Evolutionary conservation across 2,113 vertebrate species (phyloP).

Genomic region (Sprattus sprattus): DNA sequence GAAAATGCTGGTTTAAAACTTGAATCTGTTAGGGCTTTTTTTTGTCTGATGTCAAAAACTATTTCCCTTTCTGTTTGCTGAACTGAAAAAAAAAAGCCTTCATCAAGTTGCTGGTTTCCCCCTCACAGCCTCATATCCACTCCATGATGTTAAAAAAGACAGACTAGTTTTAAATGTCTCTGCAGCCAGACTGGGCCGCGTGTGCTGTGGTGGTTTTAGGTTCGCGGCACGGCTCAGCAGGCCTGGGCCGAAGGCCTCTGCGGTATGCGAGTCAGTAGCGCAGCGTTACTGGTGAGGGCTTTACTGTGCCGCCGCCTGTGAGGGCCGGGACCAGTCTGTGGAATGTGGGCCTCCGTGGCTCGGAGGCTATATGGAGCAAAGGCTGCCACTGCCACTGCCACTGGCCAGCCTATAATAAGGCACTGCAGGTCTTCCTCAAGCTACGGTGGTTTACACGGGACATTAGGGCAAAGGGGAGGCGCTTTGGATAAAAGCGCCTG

Average conservation of each 20-base stretch:
- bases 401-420: background rate
- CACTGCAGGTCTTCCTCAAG: background rate
- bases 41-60: too few species aligned
- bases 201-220: background rate
- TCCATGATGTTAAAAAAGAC: too few species aligned
- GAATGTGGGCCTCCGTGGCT: slow-evolving; percentile 11
- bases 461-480: background rate
- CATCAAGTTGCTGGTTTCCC: too few species aligned
- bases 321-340: background rate
- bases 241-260: too few species aligned
- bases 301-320: too few species aligned
- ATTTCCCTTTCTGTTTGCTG: too few species aligned
- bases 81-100: too few species aligned
- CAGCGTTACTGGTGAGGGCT: too few species aligned
- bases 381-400: background rate
- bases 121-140: too few species aligned
- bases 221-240: background rate
- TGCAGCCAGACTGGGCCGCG: background rate
- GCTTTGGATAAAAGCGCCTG: too few species aligned
- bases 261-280: too few species aligned
- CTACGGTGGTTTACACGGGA: background rate
- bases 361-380: slow-evolving; percentile 30
- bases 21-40: too few species aligned
- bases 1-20: background rate
- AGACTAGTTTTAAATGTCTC: background rate